Evolutionary conservation across 2,888 invertebrate genomes (phyloP).

Genomic region (Apodemia mormo): DNA sequence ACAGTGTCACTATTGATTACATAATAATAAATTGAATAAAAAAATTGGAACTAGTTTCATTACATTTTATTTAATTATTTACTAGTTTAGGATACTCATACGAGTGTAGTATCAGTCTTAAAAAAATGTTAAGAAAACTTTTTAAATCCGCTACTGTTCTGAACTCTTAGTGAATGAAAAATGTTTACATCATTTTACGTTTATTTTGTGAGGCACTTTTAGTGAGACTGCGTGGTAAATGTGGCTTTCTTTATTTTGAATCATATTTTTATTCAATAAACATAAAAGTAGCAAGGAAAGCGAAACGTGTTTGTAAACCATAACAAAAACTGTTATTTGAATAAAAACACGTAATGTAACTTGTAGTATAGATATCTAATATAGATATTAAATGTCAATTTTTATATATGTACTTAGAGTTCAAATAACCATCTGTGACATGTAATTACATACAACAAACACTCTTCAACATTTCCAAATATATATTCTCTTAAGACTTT

Average conservation of each 20-base stretch:
- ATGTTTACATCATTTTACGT: conserved; percentile 29
- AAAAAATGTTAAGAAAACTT: conserved; percentile 5
- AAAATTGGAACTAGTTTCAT: too few species aligned
- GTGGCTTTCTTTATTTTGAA: conserved; percentile 27
- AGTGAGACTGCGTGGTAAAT: conserved; percentile 49
- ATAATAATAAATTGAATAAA: too few species aligned
- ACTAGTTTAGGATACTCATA: not conserved
- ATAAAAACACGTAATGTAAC: conserved; percentile 63
- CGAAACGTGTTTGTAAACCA: conserved; percentile 69
- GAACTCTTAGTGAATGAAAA: conserved; percentile 24
- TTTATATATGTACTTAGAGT: conserved; percentile 54
- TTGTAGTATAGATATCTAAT: conserved; percentile 54
- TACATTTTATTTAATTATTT: not conserved
- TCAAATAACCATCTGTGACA: conserved; percentile 71
- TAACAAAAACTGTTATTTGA: conserved; percentile 60
- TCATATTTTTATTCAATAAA: conserved; percentile 37
- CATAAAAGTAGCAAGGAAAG: conserved; percentile 51
- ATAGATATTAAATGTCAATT: conserved; percentile 40
- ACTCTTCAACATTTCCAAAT: conserved; percentile 77
- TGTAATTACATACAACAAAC: conserved; percentile 75
- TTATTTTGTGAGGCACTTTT: conserved; percentile 49
- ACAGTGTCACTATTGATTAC: too few species aligned
- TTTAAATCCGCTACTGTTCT: conserved; percentile 19
- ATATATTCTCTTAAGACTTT: conserved; percentile 76
- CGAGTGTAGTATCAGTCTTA: not conserved